Conservation (phyloP, 53 echinoderm and acorn worm species). For the Crossaster papposus region DNA sequence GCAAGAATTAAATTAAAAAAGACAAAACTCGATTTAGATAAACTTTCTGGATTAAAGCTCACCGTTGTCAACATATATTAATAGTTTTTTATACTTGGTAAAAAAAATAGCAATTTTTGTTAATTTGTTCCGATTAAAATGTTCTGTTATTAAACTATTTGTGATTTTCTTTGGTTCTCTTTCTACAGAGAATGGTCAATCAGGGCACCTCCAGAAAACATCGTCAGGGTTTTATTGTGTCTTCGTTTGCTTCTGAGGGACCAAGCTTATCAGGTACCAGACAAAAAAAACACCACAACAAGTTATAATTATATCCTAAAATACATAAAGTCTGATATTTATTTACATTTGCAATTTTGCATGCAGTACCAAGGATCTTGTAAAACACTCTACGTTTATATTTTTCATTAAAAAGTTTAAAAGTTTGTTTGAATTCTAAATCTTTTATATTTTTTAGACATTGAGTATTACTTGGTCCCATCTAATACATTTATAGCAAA, state of each 20-base stretch:
- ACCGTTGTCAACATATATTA: neutral
- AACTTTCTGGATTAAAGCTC: neutral
- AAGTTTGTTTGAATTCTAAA: too few relatives aligned
- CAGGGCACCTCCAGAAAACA: constrained; percentile 86
- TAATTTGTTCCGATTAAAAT: too few relatives aligned
- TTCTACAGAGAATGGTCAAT: constrained; percentile 91
- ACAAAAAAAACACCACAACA: neutral
- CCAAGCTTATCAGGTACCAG: constrained; percentile 64
- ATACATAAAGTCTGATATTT: too few relatives aligned
- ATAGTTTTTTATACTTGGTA: too few relatives aligned
- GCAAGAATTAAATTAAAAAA: neutral
- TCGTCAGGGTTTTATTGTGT: constrained; percentile 85
- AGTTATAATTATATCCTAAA: neutral
- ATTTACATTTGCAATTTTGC: too few relatives aligned
- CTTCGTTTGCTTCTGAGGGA: constrained; percentile 85
- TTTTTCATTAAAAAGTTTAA: too few relatives aligned
- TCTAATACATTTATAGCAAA: too few relatives aligned
- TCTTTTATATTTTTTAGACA: too few relatives aligned
- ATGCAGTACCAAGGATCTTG: too few relatives aligned
- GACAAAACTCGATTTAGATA: neutral
- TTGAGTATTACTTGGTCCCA: too few relatives aligned
- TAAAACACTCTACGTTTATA: too few relatives aligned
- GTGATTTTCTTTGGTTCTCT: neutral
- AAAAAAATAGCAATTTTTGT: too few relatives aligned
- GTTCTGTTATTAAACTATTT: neutral